Evolutionary conservation across 2,797 vertebrate genomes (phyloP).

Genomic region (Sebastes flavidus): DNA sequence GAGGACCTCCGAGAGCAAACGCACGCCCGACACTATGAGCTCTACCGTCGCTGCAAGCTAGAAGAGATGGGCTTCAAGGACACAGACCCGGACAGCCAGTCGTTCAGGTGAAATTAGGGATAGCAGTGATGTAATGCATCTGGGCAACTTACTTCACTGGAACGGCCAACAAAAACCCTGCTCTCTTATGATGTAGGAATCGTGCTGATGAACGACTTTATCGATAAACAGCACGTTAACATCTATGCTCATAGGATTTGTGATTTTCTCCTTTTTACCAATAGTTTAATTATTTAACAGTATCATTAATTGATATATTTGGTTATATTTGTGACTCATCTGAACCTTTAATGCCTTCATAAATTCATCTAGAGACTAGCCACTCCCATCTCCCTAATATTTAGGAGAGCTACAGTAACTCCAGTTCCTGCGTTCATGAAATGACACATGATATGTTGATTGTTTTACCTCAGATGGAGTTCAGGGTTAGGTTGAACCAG

Average conservation of each 20-base stretch:
- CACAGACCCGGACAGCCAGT: constrained; percentile 90
- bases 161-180: background rate
- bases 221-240: background rate
- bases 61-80: constrained; percentile 99
- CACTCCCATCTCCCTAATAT: background rate
- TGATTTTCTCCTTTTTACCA: background rate
- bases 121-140: constrained; percentile 5
- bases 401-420: background rate
- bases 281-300: background rate
- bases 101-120: constrained; percentile 89
- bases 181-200: background rate
- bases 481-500: background rate
- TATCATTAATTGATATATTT: background rate
- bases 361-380: background rate
- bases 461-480: background rate
- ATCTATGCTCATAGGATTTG: background rate
- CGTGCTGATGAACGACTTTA: background rate
- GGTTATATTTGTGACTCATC: background rate
- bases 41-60: constrained; percentile 94
- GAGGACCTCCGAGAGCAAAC: constrained; percentile 97
- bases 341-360: background rate
- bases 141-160: background rate
- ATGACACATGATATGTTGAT: background rate
- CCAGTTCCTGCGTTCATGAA: background rate
- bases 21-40: constrained; percentile 94